phyloP scores from a whole-genome alignment of 1,140 invertebrate species.

The Drosophila ohnishii region DNA sequence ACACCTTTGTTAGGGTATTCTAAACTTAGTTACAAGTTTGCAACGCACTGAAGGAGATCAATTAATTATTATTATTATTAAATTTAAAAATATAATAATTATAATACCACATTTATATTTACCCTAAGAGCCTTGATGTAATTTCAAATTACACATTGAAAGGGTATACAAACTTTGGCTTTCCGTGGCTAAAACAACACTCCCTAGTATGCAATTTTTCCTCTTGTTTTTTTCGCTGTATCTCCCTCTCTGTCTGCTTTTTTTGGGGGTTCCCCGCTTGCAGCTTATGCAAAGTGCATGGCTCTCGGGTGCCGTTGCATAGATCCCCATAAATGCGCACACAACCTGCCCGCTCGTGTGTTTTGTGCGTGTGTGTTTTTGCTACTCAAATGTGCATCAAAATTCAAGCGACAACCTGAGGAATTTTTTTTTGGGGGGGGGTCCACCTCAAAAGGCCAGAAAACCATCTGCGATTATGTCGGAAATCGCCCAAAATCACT shows the following conservation, averaged over 20 bases:
- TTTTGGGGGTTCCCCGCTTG: constrained; percentile 43
- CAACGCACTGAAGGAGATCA: background rate
- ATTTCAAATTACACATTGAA: background rate
- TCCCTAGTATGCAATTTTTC: background rate
- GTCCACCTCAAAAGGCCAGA: constrained; percentile 23
- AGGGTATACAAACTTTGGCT: background rate
- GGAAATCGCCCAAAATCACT: constrained; percentile 8
- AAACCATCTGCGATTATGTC: constrained; percentile 33
- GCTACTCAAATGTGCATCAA: constrained; percentile 40
- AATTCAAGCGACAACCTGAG: constrained; percentile 17
- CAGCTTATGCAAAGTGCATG: constrained; percentile 72
- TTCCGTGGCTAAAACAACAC: background rate
- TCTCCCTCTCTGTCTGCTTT: background rate
- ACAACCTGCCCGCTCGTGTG: constrained; percentile 1
- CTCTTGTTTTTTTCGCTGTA: background rate
- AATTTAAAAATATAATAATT: too few relatives aligned
- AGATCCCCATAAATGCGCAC: constrained; percentile 49
- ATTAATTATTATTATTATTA: too few relatives aligned
- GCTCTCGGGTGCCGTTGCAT: constrained; percentile 41
- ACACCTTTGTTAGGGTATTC: background rate
- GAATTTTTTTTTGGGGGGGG: constrained; percentile 4
- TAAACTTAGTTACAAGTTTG: background rate
- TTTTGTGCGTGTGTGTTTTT: background rate
- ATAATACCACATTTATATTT: background rate
- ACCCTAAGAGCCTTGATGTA: too few relatives aligned